A percentile compares a stretch with the other conserved stretches of the same genome.
Evolutionary conservation across 2,113 vertebrate species (phyloP).

Genomic region (Rhombomys opimus): DNA sequence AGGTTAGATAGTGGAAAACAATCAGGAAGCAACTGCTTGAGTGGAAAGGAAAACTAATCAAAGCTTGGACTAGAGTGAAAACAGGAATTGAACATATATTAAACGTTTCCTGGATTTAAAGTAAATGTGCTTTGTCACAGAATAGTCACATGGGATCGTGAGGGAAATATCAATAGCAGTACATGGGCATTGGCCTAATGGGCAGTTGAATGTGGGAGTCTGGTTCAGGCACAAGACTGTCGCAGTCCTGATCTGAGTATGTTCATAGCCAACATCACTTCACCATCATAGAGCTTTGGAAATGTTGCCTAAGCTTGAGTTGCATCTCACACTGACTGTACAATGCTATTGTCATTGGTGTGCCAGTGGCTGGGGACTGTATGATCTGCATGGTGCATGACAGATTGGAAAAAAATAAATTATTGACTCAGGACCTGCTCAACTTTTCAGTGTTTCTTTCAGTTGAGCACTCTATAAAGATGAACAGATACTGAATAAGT

Average conservation of each 20-base stretch:
- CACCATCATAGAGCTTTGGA: neutral
- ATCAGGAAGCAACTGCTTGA: accelerated
- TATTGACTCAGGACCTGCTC: neutral
- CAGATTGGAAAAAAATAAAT: neutral
- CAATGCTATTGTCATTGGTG: neutral
- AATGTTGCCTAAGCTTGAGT: neutral
- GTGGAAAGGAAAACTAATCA: neutral
- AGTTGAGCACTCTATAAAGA: neutral
- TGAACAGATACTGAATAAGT: neutral
- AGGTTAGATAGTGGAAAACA: neutral
- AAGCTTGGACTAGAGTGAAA: neutral
- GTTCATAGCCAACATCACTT: neutral
- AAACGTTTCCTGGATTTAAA: neutral
- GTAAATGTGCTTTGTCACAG: neutral
- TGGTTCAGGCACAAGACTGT: neutral
- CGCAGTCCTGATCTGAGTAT: neutral
- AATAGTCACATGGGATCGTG: accelerated
- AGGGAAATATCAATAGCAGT: neutral
- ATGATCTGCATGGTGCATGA: neutral
- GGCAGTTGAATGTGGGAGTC: neutral
- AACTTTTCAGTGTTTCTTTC: neutral
- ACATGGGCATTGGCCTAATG: neutral
- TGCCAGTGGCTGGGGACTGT: neutral
- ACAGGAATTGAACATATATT: neutral
- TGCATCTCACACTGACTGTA: neutral